Conservation (phyloP, 2,888 invertebrate genomes). For the Quadroppia sp. region DNA sequence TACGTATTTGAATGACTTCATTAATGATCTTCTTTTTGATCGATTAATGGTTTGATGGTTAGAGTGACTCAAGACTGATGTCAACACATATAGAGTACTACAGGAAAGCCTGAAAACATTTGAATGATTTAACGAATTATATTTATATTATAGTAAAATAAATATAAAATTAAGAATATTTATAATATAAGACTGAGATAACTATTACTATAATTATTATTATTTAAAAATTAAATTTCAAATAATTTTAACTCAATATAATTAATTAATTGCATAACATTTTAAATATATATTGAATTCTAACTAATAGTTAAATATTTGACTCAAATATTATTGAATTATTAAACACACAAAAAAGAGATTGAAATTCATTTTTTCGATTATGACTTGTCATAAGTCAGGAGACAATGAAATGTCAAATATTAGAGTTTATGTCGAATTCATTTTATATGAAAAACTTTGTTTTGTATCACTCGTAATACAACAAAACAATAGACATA, state of each 20-base stretch:
- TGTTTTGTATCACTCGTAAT: not conserved
- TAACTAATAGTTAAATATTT: too few species aligned
- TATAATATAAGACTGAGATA: too few species aligned
- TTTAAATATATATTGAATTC: not conserved
- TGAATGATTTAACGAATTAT: too few species aligned
- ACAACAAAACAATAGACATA: not conserved
- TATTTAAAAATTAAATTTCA: not conserved
- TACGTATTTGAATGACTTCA: constrained; percentile 23
- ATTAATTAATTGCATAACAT: not conserved
- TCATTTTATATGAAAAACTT: not conserved
- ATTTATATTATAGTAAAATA: too few species aligned
- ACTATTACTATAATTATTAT: not conserved
- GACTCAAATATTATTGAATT: too few species aligned
- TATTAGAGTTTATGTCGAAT: not conserved
- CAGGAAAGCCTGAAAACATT: not conserved
- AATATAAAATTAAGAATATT: too few species aligned
- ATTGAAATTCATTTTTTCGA: too few species aligned
- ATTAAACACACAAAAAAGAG: too few species aligned
- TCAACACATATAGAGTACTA: too few species aligned
- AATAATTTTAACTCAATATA: not conserved
- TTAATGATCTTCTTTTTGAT: constrained; percentile 33
- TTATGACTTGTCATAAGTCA: too few species aligned
- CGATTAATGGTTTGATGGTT: constrained; percentile 32
- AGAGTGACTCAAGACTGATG: constrained; percentile 12
- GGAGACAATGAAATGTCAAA: too few species aligned